Evolutionary conservation across 1,140 invertebrate species (phyloP).

Genomic region (Conus betulinus): DNA sequence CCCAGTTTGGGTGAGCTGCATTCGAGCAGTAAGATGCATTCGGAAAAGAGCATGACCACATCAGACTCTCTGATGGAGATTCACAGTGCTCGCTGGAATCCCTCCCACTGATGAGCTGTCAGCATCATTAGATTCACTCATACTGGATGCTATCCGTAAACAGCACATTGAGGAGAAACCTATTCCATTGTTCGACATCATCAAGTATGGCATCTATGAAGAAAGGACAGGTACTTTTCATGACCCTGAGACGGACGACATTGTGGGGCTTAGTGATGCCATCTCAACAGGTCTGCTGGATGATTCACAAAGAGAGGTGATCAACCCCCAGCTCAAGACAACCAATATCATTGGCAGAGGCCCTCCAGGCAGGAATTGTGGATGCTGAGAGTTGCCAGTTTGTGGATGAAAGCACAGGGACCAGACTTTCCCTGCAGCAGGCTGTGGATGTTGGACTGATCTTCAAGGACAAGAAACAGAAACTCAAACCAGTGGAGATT

Average conservation of each 20-base stretch:
- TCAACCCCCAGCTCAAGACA: conserved; percentile 52
- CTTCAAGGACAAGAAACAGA: conserved; percentile 52
- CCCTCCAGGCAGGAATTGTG: conserved; percentile 84
- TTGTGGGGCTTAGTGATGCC: conserved; percentile 79
- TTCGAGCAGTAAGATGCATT: not conserved
- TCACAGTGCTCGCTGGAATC: conserved; percentile 36
- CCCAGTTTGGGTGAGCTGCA: conserved; percentile 30
- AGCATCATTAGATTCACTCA: conserved; percentile 64
- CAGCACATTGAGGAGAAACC: conserved; percentile 51
- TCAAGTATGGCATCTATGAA: conserved; percentile 61
- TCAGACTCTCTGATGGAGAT: conserved; percentile 24
- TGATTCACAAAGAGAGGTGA: conserved; percentile 54
- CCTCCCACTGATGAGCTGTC: conserved; percentile 59
- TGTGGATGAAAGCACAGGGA: conserved; percentile 54
- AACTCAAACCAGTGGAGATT: conserved; percentile 64
- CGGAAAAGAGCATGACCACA: not conserved
- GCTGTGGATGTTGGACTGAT: conserved; percentile 61
- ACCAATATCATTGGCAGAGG: conserved; percentile 69
- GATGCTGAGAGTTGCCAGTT: conserved; percentile 83
- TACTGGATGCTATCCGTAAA: conserved; percentile 55
- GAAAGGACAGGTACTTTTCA: conserved; percentile 78
- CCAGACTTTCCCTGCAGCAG: conserved; percentile 50
- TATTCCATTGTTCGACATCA: conserved; percentile 57
- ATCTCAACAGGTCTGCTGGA: conserved; percentile 79
- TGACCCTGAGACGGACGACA: conserved; percentile 81